Percentiles rank a stretch among this genome's conserved stretches.
Evolutionary conservation across 2,113 vertebrate species (phyloP).

Genomic region (Tautogolabrus adspersus): DNA sequence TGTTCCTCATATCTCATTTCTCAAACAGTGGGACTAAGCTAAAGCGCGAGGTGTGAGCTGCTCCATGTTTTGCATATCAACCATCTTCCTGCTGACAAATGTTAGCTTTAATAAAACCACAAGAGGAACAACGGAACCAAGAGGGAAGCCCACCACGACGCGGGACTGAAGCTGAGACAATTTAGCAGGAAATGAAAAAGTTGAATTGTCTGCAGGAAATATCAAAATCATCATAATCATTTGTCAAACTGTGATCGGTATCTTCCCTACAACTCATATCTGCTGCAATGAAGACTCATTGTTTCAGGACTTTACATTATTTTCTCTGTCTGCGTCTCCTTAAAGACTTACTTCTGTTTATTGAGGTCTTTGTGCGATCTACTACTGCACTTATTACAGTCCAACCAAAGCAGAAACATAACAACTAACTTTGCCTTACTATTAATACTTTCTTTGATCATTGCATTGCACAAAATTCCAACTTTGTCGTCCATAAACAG

Average conservation of each 20-base stretch:
- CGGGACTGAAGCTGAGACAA: constrained; percentile 70
- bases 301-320: constrained; percentile 45
- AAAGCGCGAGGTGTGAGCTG: constrained; percentile 85
- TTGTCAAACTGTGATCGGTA: constrained; percentile 79
- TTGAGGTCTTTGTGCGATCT: constrained; percentile 20
- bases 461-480: not conserved
- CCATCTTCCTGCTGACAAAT: constrained; percentile 87
- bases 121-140: constrained; percentile 53
- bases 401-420: constrained; percentile 11
- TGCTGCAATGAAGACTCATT: constrained; percentile 29
- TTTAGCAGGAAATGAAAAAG: constrained; percentile 89
- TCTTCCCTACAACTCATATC: constrained; percentile 60
- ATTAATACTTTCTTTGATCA: not conserved
- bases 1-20: constrained; percentile 85
- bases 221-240: constrained; percentile 84
- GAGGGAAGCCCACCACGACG: constrained; percentile 67
- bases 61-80: constrained; percentile 91
- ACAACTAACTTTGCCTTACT: not conserved
- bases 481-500: not conserved
- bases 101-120: constrained; percentile 88
- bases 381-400: constrained; percentile 2
- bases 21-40: constrained; percentile 81
- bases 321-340: constrained; percentile 36
- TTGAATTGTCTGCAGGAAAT: constrained; percentile 79
- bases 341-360: constrained; percentile 14